Evolutionary conservation across 1,140 invertebrate species (phyloP).

Genomic region (Eumaeus atala): DNA sequence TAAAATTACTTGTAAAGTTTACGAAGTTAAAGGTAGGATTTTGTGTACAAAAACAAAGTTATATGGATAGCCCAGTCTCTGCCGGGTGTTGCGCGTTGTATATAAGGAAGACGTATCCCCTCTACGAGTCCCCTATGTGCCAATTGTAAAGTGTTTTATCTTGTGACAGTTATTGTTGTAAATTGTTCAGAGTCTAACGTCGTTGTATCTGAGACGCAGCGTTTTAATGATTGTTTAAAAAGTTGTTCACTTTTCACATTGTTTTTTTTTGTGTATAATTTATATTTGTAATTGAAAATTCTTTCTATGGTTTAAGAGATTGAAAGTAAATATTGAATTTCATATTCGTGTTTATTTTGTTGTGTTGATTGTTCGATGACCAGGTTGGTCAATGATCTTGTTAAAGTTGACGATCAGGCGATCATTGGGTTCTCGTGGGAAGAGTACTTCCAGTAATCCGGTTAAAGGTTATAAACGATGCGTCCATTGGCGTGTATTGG

Average conservation of each 20-base stretch:
- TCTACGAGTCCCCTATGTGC: slow-evolving; percentile 23
- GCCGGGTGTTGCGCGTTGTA: slow-evolving; percentile 2
- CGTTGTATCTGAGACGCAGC: slow-evolving; percentile 22
- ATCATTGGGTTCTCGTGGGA: no score
- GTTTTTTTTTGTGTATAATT: slow-evolving; percentile 14
- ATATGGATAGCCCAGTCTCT: background rate
- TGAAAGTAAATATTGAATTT: slow-evolving; percentile 17
- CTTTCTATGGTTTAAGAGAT: slow-evolving; percentile 18
- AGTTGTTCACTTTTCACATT: slow-evolving; percentile 14
- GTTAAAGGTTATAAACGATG: no score
- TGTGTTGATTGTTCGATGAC: no score
- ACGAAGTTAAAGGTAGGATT: no score
- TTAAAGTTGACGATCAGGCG: no score
- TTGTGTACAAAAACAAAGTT: no score
- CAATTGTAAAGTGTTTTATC: slow-evolving; percentile 21
- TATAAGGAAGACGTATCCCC: slow-evolving; percentile 16
- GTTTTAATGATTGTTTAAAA: slow-evolving; percentile 3
- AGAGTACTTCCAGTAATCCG: no score
- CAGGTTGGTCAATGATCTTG: no score
- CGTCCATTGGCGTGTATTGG: no score
- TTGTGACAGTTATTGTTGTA: slow-evolving; percentile 33
- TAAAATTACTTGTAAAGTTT: no score
- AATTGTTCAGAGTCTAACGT: slow-evolving; percentile 43
- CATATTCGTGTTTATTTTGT: no score
- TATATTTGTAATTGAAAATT: slow-evolving; percentile 18